These are phyloP conservation scores for Toxotes jaculatrix DNA, from an alignment of 2,113 vertebrate genomes.

Conservation along the genomic window DNA sequence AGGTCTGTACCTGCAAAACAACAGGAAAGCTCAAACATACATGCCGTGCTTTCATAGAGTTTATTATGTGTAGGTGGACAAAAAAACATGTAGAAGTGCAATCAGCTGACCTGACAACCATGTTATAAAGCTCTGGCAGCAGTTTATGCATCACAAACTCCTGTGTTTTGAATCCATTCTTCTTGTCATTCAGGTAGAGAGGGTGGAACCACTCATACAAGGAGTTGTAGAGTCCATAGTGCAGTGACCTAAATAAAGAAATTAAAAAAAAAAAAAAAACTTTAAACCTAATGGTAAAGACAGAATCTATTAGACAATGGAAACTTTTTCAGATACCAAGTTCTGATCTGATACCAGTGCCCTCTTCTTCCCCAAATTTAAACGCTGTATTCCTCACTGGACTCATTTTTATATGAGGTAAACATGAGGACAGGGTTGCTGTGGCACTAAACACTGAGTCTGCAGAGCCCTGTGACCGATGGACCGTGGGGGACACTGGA, in stretches of 20 bases:
- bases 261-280: constrained; percentile 1
- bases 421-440: background rate
- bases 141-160: constrained; percentile 88
- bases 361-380: background rate
- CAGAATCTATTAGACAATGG: background rate
- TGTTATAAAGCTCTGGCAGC: constrained; percentile 91
- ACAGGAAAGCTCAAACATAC: background rate
- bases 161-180: constrained; percentile 90
- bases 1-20: constrained; percentile 86
- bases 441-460: background rate
- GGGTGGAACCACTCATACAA: constrained; percentile 97
- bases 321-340: background rate
- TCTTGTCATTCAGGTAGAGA: constrained; percentile 92
- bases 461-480: background rate
- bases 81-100: background rate
- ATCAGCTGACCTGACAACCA: constrained; percentile 86
- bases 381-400: background rate
- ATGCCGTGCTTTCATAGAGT: background rate
- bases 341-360: background rate
- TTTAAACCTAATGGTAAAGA: background rate
- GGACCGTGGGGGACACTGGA: too few relatives aligned
- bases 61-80: background rate
- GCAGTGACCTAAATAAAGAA: constrained; percentile 85
- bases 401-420: background rate
- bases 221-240: constrained; percentile 94